phyloP scores from a whole-genome alignment of 35 echinoderm and acorn worm species.

The Strongylocentrotus purpuratus region DNA sequence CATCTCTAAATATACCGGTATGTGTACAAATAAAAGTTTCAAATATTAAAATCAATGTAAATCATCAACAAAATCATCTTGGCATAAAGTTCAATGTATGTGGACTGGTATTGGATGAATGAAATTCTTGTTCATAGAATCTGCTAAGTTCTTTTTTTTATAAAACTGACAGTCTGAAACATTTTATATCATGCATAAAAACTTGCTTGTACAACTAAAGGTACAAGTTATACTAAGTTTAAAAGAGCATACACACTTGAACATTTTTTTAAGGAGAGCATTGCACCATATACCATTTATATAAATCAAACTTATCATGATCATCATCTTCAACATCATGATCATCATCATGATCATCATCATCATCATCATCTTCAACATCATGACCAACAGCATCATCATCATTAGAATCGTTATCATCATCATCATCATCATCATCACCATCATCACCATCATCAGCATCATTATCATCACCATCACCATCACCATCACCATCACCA shows the following conservation, averaged over 20 bases:
- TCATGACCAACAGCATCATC: not conserved
- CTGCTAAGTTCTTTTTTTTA: too few relatives aligned
- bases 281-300: not conserved
- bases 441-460: not conserved
- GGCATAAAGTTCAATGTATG: too few relatives aligned
- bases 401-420: not conserved
- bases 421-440: not conserved
- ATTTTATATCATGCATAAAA: too few relatives aligned
- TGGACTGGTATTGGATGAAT: too few relatives aligned
- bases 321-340: not conserved
- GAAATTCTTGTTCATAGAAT: too few relatives aligned
- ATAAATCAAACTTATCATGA: not conserved
- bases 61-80: too few relatives aligned
- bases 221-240: too few relatives aligned
- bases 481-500: not conserved
- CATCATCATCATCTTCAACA: not conserved
- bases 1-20: too few relatives aligned
- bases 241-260: not conserved
- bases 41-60: too few relatives aligned
- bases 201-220: too few relatives aligned
- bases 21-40: too few relatives aligned
- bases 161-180: too few relatives aligned
- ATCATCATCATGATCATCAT: not conserved
- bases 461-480: not conserved
- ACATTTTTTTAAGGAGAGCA: not conserved